Evolutionary conservation across 2,113 vertebrate species (phyloP).

Genomic region (Xiphophorus couchianus): DNA sequence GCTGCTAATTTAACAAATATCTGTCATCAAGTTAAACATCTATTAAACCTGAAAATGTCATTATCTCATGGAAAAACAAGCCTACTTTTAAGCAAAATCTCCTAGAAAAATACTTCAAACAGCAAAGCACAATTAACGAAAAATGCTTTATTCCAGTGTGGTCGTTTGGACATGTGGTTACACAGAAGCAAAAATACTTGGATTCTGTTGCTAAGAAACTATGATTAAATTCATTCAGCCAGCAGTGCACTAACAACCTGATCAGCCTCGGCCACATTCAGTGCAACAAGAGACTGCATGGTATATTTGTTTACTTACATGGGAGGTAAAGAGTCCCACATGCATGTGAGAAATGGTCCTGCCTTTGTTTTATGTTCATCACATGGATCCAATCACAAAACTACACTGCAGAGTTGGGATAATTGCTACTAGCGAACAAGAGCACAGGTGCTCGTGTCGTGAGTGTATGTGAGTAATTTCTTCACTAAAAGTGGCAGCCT

Average conservation of each 20-base stretch:
- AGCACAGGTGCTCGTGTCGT: conserved; percentile 14
- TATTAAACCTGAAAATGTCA: no score
- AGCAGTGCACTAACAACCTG: conserved; percentile 23
- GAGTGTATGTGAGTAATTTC: conserved; percentile 26
- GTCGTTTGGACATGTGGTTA: conserved; percentile 5
- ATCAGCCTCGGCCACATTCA: conserved; percentile 28
- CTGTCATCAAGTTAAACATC: background rate
- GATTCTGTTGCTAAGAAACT: conserved; percentile 29
- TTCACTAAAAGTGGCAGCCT: conserved; percentile 29
- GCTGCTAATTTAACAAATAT: no score
- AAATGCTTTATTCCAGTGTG: conserved; percentile 12
- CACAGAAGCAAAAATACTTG: conserved; percentile 24
- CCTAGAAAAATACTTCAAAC: background rate
- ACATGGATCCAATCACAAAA: conserved; percentile 10
- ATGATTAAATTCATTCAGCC: conserved; percentile 32
- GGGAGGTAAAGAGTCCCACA: conserved; percentile 4
- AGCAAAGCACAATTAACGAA: background rate
- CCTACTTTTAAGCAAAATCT: background rate
- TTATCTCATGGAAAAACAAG: background rate
- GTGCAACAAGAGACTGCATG: background rate
- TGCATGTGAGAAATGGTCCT: background rate
- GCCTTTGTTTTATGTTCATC: conserved; percentile 4
- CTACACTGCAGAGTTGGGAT: background rate
- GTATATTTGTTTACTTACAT: conserved; percentile 14
- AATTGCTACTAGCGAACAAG: conserved; percentile 5